Conservation (phyloP, 2,113 vertebrate genomes). For the Theropithecus gelada region DNA sequence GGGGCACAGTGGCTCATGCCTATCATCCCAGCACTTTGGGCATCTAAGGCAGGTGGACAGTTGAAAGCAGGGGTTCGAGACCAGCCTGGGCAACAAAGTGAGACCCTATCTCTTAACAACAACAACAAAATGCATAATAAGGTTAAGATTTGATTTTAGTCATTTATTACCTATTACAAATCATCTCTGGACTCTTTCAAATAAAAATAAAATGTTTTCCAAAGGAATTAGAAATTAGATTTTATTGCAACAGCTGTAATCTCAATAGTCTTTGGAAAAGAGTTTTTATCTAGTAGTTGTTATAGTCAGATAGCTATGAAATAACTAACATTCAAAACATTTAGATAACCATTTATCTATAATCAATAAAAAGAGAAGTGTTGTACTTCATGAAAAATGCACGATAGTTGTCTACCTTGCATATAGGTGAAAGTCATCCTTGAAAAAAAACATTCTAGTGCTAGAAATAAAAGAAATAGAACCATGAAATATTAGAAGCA, state of each 20-base stretch:
- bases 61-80: too few species aligned
- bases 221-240: conserved; percentile 27
- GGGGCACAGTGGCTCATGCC: too few species aligned
- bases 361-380: not conserved
- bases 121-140: not conserved
- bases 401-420: not conserved
- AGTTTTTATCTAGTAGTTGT: not conserved
- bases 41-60: too few species aligned
- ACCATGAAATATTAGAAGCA: not conserved
- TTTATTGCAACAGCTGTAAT: not conserved
- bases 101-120: not conserved
- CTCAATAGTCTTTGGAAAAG: conserved; percentile 20
- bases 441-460: not conserved
- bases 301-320: not conserved
- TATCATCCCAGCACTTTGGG: too few species aligned
- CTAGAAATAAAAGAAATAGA: conserved; percentile 6
- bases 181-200: not conserved
- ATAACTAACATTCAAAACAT: not conserved
- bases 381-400: not conserved
- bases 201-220: not conserved
- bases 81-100: too few species aligned
- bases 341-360: not conserved
- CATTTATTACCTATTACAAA: not conserved
- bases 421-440: not conserved
- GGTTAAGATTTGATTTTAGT: not conserved